Evolutionary conservation across 2,113 vertebrate species (phyloP).

Genomic region (Lethenteron reissneri): DNA sequence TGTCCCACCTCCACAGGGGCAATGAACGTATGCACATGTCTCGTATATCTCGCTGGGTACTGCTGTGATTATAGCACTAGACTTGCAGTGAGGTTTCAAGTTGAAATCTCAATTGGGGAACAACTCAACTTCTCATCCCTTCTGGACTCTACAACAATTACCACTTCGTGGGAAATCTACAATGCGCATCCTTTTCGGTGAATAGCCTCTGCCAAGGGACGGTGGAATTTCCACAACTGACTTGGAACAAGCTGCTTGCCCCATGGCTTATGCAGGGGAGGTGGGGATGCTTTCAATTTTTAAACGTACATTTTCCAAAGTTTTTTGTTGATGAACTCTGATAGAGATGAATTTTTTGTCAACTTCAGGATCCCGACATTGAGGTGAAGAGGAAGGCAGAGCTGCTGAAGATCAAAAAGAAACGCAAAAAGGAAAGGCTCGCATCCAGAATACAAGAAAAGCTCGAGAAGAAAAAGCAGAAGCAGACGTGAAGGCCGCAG

Average conservation of each 20-base stretch:
- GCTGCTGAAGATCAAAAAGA: slow-evolving; percentile 41
- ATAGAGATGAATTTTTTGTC: not conserved
- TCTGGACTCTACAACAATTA: no score
- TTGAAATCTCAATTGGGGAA: no score
- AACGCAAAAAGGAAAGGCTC: slow-evolving; percentile 29
- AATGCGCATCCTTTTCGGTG: no score
- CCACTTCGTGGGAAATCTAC: no score
- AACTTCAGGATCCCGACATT: slow-evolving; percentile 53
- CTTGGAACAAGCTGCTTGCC: not conserved
- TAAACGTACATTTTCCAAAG: not conserved
- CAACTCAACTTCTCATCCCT: no score
- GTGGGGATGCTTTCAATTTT: not conserved
- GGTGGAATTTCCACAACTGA: not conserved
- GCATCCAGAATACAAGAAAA: slow-evolving; percentile 29
- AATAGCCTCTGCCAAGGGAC: not conserved
- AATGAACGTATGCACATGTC: no score
- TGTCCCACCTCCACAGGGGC: no score
- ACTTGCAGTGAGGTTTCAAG: no score
- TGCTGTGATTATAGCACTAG: no score
- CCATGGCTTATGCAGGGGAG: not conserved
- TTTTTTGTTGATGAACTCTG: not conserved
- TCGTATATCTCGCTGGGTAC: no score
- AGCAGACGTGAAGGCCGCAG: not conserved
- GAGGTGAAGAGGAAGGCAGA: slow-evolving; percentile 50
- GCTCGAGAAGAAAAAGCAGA: slow-evolving; percentile 20